Base-by-base conservation (phyloP, 2,888 invertebrate species). In the Hemistola chrysoprasaria region DNA sequence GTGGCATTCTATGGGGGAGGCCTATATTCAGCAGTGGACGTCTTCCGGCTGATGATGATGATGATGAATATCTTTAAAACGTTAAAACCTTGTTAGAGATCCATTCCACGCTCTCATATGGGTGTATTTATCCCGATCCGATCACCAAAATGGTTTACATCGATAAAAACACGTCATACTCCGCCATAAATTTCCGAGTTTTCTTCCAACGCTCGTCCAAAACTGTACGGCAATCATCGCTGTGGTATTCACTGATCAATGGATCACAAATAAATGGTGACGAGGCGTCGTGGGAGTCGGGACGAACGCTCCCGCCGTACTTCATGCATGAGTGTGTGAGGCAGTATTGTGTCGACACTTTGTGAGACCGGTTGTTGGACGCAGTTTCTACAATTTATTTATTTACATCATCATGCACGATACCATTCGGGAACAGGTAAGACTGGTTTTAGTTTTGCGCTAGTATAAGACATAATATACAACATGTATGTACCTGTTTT, bases 341-440 rank as follows among this genome's bases (percentile, higher is more conserved):
- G 61, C 71, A 78, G 78, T 81, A 57, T 67, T 60, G 62, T 59
- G 53, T 63, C 45, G 62, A 52, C 47, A 47, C 51, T 66, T 44
- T 64, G 47, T 45, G 47, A 41, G 44, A 46, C 37, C 55, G 59
- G 60, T 57, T 50, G 65, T 61, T 16, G 2, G 2, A 16, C 16
- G 4, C 2, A 3, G 4, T 16, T 16, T 16, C 16, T 16, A 16
- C 3, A 16, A 4, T 16, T 16, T 16, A 16, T 16, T 16, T 16
- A 16, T 16, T 16, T 16, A 16, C 16, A 16, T 3, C 16, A 16
- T 3, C 42, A 79, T 78, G 79, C 69, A 70, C 55, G 71, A 72
- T 37, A 71, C 74, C 7, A 66, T 79, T 56, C 52, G 58, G 37
- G 61, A 66, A 49, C 76, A 78, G 70, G 79, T 79, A 65, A 46